Base-by-base conservation (phyloP, 2,797 vertebrate genomes). In the Protonibea diacanthus region DNA sequence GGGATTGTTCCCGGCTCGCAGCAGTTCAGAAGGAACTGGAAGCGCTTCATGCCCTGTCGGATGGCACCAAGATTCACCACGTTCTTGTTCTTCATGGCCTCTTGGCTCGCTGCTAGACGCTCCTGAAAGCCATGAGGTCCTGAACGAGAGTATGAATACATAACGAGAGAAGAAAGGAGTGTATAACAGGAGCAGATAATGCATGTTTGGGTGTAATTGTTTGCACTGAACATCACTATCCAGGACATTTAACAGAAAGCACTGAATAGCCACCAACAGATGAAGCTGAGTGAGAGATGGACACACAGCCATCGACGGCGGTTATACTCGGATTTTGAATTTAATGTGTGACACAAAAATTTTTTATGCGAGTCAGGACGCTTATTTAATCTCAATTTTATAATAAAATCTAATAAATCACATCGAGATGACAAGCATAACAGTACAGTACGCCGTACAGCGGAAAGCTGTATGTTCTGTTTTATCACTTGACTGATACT, bases 1-100 rank as follows among this genome's bases (percentile, higher is more conserved):
- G 98, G 98, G 70, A 99, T 99, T 45, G 98, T 99, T 56, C 98
- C 98, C 0, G 98, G 98, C 67, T 99, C 98, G 58, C 98, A 99
- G 95, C 98, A 99, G 93, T 99, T 99, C 59, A 99, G 94, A 47
- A 99, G 96, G 83, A 99, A 99, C 89, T 99, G 98, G 87, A 99
- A 99, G 71, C 98, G 96, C 80, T 99, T 99, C 98, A 99, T 99
- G 67, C 98, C 98, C 92, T 99, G 98, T 29, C 98, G 95, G 78
- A 99, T 99, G 21, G 98, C 98, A 48, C 97, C 97, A 85, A 99
- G 90, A 89, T 99, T 98, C 84, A 99, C 98, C 81, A 99, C 95
- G 0, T 99, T 99, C 94, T 98, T 98, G 93, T 97, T 97, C 93
- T 98, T 99, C 85, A 97, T 96, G 61, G 96, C 96, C 71, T 99